Percentiles rank a stretch among this genome's conserved stretches.
phyloP scores from a whole-genome alignment of 2,113 vertebrate species.

The Muntiacus muntjak region DNA sequence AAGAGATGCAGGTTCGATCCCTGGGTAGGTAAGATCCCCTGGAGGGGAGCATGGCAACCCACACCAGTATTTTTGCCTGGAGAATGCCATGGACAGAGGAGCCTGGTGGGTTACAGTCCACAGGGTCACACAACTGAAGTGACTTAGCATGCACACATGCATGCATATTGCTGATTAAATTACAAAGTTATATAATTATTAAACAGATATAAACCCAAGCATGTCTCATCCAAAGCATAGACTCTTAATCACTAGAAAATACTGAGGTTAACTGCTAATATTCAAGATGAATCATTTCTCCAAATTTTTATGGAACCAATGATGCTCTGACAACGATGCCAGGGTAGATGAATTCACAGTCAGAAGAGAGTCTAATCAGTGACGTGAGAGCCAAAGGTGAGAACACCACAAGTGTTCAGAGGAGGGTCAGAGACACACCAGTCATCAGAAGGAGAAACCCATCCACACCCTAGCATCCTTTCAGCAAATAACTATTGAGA shows the following conservation, averaged over 20 bases:
- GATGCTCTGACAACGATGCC: not conserved
- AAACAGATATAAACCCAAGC: not conserved
- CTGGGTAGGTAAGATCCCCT: not conserved
- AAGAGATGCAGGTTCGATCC: fast-evolving
- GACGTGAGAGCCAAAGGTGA: not conserved
- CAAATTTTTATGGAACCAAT: not conserved
- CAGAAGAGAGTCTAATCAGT: not conserved
- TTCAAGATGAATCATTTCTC: not conserved
- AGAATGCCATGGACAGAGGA: not conserved
- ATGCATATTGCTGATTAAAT: not conserved
- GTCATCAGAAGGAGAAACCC: not conserved
- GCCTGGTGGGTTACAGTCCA: not conserved
- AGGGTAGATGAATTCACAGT: not conserved
- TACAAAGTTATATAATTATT: not conserved
- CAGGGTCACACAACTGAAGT: not conserved
- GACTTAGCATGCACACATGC: not conserved
- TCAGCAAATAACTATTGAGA: not conserved
- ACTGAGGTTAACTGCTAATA: not conserved
- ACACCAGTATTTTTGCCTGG: not conserved
- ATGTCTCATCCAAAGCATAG: not conserved
- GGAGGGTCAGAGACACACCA: not conserved
- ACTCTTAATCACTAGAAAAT: not conserved
- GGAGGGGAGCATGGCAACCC: not conserved
- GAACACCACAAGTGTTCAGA: not conserved
- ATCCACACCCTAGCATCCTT: not conserved